Evolutionary conservation across 1,140 invertebrate genomes (phyloP).

Genomic region (Bombus difficillimus): DNA sequence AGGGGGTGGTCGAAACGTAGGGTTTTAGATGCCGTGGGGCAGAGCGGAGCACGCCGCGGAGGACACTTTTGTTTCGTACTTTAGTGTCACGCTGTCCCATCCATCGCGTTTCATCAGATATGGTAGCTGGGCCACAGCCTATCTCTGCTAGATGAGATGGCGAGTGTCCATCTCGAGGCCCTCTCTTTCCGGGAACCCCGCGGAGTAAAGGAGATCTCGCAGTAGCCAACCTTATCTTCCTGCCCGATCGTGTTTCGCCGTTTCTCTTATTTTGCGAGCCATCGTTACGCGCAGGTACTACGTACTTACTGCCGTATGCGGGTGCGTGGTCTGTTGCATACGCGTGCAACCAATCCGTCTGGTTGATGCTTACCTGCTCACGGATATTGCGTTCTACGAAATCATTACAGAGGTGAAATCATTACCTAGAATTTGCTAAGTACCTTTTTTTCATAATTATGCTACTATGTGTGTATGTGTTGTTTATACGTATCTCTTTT

Average conservation of each 20-base stretch:
- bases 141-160: slow-evolving; percentile 72
- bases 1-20: slow-evolving; percentile 33
- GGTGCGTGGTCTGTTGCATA: slow-evolving; percentile 8
- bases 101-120: slow-evolving; percentile 75
- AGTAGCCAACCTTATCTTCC: slow-evolving; percentile 72
- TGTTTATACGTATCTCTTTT: neutral
- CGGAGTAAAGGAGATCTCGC: slow-evolving; percentile 66
- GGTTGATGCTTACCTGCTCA: neutral
- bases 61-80: slow-evolving; percentile 70
- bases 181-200: slow-evolving; percentile 72
- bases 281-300: slow-evolving; percentile 60
- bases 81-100: slow-evolving; percentile 64
- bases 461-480: no score
- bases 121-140: slow-evolving; percentile 63
- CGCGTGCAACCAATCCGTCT: neutral
- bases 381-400: neutral
- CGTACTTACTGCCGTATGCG: slow-evolving; percentile 45
- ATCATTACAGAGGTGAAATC: neutral
- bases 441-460: neutral
- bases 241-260: slow-evolving; percentile 70
- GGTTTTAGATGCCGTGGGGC: slow-evolving; percentile 21
- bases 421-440: neutral
- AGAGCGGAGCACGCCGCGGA: slow-evolving; percentile 35
- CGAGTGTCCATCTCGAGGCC: slow-evolving; percentile 67
- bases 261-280: slow-evolving; percentile 68